These are phyloP conservation scores for Bombus consobrinus DNA, from an alignment of 1,140 invertebrate genomes.

Conservation along the genomic window DNA sequence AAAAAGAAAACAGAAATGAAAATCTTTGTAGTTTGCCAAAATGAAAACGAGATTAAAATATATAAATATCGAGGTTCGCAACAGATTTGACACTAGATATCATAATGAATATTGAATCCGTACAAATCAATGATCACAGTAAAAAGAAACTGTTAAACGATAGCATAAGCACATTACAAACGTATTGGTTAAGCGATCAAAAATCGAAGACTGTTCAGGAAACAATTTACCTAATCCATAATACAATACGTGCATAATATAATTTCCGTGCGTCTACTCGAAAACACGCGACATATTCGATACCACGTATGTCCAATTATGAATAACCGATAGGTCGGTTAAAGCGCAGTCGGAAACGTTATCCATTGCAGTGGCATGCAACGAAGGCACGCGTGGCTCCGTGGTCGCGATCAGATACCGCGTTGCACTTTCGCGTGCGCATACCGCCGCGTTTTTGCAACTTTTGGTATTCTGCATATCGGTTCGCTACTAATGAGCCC, in stretches of 20 bases:
- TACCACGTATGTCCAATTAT: slow-evolving; percentile 55
- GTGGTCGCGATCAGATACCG: slow-evolving; percentile 62
- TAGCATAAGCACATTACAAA: background rate
- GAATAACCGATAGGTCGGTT: slow-evolving; percentile 74
- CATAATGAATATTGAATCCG: too few species aligned
- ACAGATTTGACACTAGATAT: too few species aligned
- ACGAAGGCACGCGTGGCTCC: slow-evolving; percentile 53
- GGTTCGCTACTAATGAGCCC: slow-evolving; percentile 57
- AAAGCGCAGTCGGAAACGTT: slow-evolving; percentile 63
- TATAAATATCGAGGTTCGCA: too few species aligned
- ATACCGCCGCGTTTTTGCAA: slow-evolving; percentile 51
- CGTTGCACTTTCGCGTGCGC: slow-evolving; percentile 53
- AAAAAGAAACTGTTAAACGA: background rate
- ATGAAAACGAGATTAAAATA: too few species aligned
- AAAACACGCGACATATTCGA: background rate
- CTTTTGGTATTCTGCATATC: slow-evolving; percentile 52
- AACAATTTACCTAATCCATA: background rate
- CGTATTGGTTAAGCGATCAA: background rate
- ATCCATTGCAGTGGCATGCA: slow-evolving; percentile 11
- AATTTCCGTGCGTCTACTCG: background rate
- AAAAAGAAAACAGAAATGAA: too few species aligned
- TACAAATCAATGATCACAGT: too few species aligned
- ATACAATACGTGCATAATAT: too few species aligned
- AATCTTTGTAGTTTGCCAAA: too few species aligned
- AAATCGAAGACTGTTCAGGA: background rate